phyloP scores from a whole-genome alignment of 92 coral and sea anemone species.

The Umimayanthus chanpuru region DNA sequence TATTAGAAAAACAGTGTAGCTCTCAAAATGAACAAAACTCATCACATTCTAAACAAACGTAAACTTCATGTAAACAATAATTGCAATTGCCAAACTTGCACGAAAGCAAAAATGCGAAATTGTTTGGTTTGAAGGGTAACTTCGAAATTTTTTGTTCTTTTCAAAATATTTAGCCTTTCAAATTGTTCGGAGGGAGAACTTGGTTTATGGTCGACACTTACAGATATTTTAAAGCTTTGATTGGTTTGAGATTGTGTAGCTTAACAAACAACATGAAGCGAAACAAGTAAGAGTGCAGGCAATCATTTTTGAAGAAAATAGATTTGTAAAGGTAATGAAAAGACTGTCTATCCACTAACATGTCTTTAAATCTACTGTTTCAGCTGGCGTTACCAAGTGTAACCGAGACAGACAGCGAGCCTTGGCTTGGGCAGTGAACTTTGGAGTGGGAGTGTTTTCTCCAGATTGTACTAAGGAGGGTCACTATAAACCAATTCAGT shows the following conservation, averaged over 20 bases:
- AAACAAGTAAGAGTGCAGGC: no score
- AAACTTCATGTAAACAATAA: neutral
- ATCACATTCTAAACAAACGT: neutral
- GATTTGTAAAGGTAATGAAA: no score
- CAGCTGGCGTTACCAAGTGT: constrained; percentile 68
- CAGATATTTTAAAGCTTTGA: no score
- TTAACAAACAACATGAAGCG: no score
- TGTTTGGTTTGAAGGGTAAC: no score
- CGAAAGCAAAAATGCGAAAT: neutral
- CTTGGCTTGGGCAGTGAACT: constrained; percentile 76
- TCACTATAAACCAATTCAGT: constrained; percentile 72
- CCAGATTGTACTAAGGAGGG: constrained; percentile 72
- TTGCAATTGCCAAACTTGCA: neutral
- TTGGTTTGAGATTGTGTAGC: no score
- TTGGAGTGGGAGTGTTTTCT: constrained; percentile 69
- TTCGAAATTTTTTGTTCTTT: no score
- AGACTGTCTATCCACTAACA: neutral
- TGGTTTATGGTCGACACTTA: no score
- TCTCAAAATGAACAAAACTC: no score
- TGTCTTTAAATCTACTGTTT: neutral
- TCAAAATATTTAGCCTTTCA: no score
- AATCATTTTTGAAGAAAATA: no score
- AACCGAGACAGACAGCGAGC: constrained; percentile 72
- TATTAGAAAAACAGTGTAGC: neutral
- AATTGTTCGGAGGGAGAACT: no score